Conservation (phyloP, 2,113 vertebrate species). For the Larimichthys polyactis region DNA sequence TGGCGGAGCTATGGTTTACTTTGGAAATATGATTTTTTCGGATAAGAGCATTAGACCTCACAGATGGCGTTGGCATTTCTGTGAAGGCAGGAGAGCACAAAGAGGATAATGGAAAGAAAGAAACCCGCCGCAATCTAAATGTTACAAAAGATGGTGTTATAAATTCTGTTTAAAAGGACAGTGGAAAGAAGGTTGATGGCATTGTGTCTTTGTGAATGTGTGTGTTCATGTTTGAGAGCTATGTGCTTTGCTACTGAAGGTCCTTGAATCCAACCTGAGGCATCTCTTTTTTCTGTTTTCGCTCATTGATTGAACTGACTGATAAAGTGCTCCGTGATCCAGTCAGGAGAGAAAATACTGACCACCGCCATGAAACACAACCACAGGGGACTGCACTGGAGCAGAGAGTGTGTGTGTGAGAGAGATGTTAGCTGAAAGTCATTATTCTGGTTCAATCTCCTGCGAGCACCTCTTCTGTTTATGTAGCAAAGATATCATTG, state of each 20-base stretch:
- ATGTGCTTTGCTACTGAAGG: constrained; percentile 13
- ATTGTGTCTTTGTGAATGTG: background rate
- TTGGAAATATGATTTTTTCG: constrained; percentile 38
- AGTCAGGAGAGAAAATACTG: constrained; percentile 60
- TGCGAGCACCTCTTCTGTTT: constrained; percentile 31
- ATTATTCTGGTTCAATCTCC: constrained; percentile 47
- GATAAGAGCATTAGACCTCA: constrained; percentile 22
- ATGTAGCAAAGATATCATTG: constrained; percentile 45
- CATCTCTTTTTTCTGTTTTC: constrained; percentile 4
- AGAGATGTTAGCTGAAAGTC: constrained; percentile 22
- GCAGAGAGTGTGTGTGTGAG: constrained; percentile 8
- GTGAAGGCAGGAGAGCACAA: background rate
- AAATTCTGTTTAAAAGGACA: constrained; percentile 11
- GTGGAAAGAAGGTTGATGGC: background rate
- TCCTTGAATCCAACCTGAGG: constrained; percentile 34
- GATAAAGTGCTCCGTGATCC: constrained; percentile 67
- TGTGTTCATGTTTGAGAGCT: constrained; percentile 12
- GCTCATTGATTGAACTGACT: constrained; percentile 60
- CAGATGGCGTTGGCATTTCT: constrained; percentile 19
- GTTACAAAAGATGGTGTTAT: background rate
- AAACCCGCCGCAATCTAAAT: constrained; percentile 9
- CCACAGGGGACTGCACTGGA: constrained; percentile 30
- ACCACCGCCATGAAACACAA: constrained; percentile 44
- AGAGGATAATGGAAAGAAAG: constrained; percentile 5
- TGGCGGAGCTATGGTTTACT: constrained; percentile 19